phyloP scores from a whole-genome alignment of 2,797 vertebrate genomes.

The Erithacus rubecula region DNA sequence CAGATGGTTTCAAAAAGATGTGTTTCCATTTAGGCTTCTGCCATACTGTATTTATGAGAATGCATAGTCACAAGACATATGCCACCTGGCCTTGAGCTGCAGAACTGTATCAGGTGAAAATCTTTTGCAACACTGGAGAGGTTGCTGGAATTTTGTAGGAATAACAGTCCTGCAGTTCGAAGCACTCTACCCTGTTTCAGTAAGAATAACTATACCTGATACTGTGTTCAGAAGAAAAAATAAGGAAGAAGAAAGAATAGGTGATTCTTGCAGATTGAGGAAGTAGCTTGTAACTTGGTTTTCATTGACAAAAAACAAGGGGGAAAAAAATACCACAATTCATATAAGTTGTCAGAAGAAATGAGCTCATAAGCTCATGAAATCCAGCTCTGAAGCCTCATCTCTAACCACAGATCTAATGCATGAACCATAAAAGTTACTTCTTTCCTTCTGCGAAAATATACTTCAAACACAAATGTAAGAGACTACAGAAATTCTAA shows the following conservation, averaged over 20 bases:
- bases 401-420: background rate
- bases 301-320: background rate
- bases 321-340: background rate
- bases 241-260: background rate
- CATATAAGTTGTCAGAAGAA: background rate
- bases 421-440: background rate
- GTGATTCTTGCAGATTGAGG: background rate
- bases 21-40: conserved; percentile 44
- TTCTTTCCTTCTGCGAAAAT: background rate
- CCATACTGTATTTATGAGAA: conserved; percentile 31
- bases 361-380: background rate
- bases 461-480: background rate
- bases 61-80: conserved; percentile 35
- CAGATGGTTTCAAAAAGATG: conserved; percentile 54
- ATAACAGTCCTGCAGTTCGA: background rate
- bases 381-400: background rate
- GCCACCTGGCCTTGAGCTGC: conserved; percentile 27
- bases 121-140: background rate
- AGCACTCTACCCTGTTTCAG: background rate
- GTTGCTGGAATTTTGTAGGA: background rate
- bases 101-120: conserved; percentile 6
- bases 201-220: background rate
- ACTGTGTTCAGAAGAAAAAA: background rate
- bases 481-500: background rate
- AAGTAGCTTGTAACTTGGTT: background rate